Evolutionary conservation across 2,888 invertebrate species (phyloP).

Genomic region (Caenorhabditis parvicauda): DNA sequence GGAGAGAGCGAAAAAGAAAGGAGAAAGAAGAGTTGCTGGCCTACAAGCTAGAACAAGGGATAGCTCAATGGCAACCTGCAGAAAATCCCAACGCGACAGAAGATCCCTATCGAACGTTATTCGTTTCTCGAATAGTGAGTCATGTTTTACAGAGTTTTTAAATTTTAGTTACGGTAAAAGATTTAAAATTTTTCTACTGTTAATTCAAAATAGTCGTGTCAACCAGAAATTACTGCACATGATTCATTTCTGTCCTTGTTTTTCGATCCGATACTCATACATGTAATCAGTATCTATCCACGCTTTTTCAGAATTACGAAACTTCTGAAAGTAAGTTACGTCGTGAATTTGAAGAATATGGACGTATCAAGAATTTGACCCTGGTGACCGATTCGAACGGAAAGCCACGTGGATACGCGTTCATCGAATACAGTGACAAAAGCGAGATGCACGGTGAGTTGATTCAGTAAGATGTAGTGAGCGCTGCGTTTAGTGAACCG

Average conservation of each 20-base stretch:
- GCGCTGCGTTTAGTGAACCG: too few relatives aligned
- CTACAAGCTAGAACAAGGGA: constrained; percentile 85
- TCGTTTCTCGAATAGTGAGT: constrained; percentile 91
- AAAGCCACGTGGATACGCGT: constrained; percentile 97
- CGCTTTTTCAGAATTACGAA: constrained; percentile 85
- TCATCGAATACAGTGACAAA: constrained; percentile 98
- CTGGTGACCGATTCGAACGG: constrained; percentile 72
- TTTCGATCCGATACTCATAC: too few relatives aligned
- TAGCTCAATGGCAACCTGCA: constrained; percentile 80
- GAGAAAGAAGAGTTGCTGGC: constrained; percentile 95
- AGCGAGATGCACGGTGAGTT: constrained; percentile 99
- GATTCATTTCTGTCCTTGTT: too few relatives aligned
- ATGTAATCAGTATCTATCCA: background rate
- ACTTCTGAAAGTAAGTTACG: constrained; percentile 95
- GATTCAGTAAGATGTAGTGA: too few relatives aligned
- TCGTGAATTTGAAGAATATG: constrained; percentile 96
- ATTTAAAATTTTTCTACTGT: constrained; percentile 1
- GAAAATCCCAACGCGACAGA: constrained; percentile 75
- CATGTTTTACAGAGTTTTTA: too few relatives aligned
- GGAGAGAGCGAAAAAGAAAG: constrained; percentile 68
- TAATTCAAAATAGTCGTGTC: constrained; percentile 1
- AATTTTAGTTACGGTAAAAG: too few relatives aligned
- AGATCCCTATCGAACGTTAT: constrained; percentile 94
- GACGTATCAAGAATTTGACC: constrained; percentile 88
- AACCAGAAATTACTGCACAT: background rate